Evolutionary conservation across 2,797 vertebrate species (phyloP), one percentile per base, ranked within the genome.

Genomic region (Passerculus sandwichensis): DNA sequence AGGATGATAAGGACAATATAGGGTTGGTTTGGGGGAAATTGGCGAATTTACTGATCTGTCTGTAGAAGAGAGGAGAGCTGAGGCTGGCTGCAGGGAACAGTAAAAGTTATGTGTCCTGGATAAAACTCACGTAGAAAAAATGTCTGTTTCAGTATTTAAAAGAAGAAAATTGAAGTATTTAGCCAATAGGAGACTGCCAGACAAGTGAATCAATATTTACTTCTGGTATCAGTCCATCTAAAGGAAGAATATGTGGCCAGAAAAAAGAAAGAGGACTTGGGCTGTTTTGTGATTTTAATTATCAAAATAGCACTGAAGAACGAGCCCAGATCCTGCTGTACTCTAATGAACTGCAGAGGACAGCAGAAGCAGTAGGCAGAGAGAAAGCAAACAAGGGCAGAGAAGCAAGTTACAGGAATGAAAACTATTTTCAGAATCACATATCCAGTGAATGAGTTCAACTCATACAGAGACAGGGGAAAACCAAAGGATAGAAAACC

Each of bases 181-280:
- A 75, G 76, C 83, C 51, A 66, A 73, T 22, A 75, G 42, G 6
- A 80, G 12, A 67, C 22, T 16, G 29, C 27, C 47, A 91, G 76
- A 67, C 18, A 78, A 78, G 53, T 83, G 23, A 88, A 78, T 69
- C 82, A 88, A 21, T 91, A 86, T 95, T 94, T 95, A 51, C 38
- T 65, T 88, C 72, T 91, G 57, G 23, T 96, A 78, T 90, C 16
- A 40, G 40, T 59, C 56, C 51, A 78, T 90, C 44, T 70, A 83
- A 80, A 90, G 83, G 88, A 94, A 84, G 70, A 94, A 60, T 45
- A 21, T 13, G 32, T 45, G 38, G 85, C 83, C 88, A 95, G 88
- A 65, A 93, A 83, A 96, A 91, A 59, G 54, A 78, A 75, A 81
- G 44, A 77, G 11, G 23, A 12, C 62, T 92, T 78, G 62, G 26